A percentile compares a stretch with the other conserved stretches of the same genome.
phyloP scores from a whole-genome alignment of 1,140 invertebrate genomes.

The Battus philenor region DNA sequence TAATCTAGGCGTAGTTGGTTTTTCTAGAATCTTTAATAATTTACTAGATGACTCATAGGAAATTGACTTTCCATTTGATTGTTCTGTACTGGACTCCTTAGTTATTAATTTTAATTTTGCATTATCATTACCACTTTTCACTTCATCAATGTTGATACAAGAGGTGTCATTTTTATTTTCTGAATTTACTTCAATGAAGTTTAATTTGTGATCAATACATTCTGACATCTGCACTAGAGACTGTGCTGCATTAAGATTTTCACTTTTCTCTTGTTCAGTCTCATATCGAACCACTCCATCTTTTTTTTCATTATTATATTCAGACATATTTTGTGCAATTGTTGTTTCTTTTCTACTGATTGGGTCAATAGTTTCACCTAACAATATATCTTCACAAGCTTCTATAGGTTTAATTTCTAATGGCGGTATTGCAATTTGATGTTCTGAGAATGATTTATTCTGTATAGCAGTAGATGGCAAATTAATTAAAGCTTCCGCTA shows the following conservation, averaged over 20 bases:
- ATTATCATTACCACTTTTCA: too few relatives aligned
- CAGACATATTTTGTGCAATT: constrained; percentile 17
- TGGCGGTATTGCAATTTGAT: constrained; percentile 21
- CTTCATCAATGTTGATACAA: neutral
- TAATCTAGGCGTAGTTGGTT: constrained; percentile 49
- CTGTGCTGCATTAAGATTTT: constrained; percentile 69
- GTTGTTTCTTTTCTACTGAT: constrained; percentile 16
- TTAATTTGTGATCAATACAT: constrained; percentile 59
- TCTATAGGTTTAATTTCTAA: constrained; percentile 18
- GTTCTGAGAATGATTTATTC: constrained; percentile 35
- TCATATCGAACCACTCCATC: constrained; percentile 50
- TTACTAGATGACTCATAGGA: constrained; percentile 57
- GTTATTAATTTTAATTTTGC: constrained; percentile 32
- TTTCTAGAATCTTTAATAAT: constrained; percentile 71
- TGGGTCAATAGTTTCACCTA: constrained; percentile 18
- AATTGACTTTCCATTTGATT: constrained; percentile 23
- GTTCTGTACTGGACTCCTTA: constrained; percentile 34
- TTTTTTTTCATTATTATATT: constrained; percentile 30
- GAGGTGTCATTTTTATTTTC: constrained; percentile 16
- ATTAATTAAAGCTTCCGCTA: constrained; percentile 68
- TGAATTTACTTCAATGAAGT: constrained; percentile 38
- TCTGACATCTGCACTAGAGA: constrained; percentile 72
- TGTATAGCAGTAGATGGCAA: constrained; percentile 58
- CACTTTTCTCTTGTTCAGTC: constrained; percentile 66
- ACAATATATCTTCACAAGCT: constrained; percentile 8